Conservation (phyloP, 2,888 invertebrate species). For the Calephelis perditalis region DNA sequence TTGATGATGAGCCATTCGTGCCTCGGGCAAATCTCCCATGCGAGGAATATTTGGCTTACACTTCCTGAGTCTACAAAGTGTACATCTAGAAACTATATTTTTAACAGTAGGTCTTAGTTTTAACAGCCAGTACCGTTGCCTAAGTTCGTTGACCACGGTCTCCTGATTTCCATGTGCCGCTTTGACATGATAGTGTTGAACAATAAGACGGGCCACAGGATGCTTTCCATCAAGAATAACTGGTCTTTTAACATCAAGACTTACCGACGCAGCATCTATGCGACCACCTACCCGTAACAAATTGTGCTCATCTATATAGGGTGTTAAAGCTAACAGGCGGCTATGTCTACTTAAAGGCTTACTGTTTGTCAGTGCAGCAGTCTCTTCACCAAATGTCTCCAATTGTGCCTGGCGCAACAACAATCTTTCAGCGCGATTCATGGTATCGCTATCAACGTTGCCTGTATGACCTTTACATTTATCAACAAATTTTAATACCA, state of each 20-base stretch:
- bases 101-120: no score
- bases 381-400: not conserved
- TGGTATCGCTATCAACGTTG: not conserved
- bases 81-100: no score
- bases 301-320: not conserved
- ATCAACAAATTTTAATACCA: not conserved
- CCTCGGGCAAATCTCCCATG: no score
- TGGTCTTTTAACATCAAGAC: not conserved
- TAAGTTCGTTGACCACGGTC: no score
- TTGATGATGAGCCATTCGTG: no score
- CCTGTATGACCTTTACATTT: not conserved
- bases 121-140: no score
- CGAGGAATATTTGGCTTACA: no score
- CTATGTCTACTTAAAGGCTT: not conserved
- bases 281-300: not conserved
- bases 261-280: not conserved
- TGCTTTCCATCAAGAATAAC: not conserved
- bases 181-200: not conserved
- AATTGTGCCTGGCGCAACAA: not conserved
- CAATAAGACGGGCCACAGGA: not conserved
- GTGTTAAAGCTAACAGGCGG: not conserved
- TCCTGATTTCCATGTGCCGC: no score
- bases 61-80: no score
- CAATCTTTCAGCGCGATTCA: not conserved
- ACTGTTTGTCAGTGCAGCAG: not conserved